Evolutionary conservation across 1,140 invertebrate genomes (phyloP).

Genomic region (Megalopta genalis): DNA sequence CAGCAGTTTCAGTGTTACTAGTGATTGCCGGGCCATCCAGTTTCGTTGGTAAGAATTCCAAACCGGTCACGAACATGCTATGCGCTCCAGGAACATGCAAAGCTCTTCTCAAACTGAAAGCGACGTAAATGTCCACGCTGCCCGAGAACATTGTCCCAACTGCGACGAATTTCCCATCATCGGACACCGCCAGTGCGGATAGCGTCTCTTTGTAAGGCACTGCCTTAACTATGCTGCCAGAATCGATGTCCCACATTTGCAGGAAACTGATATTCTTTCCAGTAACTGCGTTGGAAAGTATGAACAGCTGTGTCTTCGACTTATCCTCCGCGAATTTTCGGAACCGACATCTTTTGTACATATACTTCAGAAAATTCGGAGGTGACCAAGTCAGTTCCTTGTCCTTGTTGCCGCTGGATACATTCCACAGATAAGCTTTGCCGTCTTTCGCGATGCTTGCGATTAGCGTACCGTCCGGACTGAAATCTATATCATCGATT

Average conservation of each 20-base stretch:
- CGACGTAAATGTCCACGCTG: slow-evolving; percentile 93
- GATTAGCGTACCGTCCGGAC: slow-evolving; percentile 86
- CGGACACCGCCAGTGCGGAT: slow-evolving; percentile 92
- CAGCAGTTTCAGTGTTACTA: slow-evolving; percentile 89
- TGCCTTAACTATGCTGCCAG: slow-evolving; percentile 80
- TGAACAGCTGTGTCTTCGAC: slow-evolving; percentile 88
- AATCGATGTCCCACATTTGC: slow-evolving; percentile 86
- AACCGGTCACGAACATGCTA: slow-evolving; percentile 95
- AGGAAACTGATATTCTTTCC: slow-evolving; percentile 87
- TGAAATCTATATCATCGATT: slow-evolving; percentile 96
- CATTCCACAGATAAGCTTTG: slow-evolving; percentile 89
- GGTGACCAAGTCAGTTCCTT: slow-evolving; percentile 88
- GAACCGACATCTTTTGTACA: slow-evolving; percentile 91
- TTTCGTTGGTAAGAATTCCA: slow-evolving; percentile 91
- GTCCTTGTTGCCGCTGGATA: slow-evolving; percentile 83
- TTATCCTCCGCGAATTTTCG: slow-evolving; percentile 71
- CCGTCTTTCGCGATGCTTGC: slow-evolving; percentile 94
- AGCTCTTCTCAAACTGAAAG: slow-evolving; percentile 94
- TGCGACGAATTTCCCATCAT: slow-evolving; percentile 94
- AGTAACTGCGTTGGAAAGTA: slow-evolving; percentile 88
- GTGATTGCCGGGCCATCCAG: slow-evolving; percentile 84
- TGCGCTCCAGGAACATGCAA: slow-evolving; percentile 91
- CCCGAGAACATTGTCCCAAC: slow-evolving; percentile 96
- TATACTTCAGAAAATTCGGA: slow-evolving; percentile 87
- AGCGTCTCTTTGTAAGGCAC: slow-evolving; percentile 87